These are phyloP conservation scores for Tyto alba DNA, from an alignment of 2,113 vertebrate genomes.

Conservation along the genomic window DNA sequence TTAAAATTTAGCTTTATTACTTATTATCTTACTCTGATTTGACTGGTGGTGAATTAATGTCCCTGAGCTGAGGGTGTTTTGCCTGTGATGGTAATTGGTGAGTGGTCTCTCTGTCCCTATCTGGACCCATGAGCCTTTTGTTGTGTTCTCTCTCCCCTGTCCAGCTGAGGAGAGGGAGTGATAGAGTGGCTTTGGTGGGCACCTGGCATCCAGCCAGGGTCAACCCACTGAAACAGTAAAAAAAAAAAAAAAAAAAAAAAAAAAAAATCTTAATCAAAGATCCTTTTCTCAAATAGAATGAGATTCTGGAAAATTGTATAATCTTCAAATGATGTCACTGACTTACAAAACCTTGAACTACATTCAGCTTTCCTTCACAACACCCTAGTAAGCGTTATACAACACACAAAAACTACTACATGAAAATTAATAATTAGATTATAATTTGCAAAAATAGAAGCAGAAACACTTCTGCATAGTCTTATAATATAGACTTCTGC, in stretches of 20 bases:
- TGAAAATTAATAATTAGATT: background rate
- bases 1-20: background rate
- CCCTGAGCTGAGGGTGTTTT: background rate
- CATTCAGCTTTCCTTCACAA: background rate
- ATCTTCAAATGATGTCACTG: background rate
- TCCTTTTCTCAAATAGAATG: background rate
- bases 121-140: background rate
- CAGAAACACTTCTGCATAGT: background rate
- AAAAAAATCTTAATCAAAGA: background rate
- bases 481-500: no score
- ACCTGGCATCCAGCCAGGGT: background rate
- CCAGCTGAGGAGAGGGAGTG: background rate
- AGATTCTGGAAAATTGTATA: background rate
- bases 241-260: background rate
- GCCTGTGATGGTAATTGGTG: no score
- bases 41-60: background rate
- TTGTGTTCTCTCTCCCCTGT: background rate
- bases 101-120: background rate
- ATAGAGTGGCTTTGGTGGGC: background rate
- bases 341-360: background rate
- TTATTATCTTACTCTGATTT: background rate
- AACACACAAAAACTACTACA: background rate
- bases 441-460: background rate
- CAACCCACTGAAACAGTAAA: background rate
- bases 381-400: background rate